These are phyloP conservation scores for Mesaphorura yosii DNA, from an alignment of 1,140 invertebrate species.

Conservation along the genomic window DNA sequence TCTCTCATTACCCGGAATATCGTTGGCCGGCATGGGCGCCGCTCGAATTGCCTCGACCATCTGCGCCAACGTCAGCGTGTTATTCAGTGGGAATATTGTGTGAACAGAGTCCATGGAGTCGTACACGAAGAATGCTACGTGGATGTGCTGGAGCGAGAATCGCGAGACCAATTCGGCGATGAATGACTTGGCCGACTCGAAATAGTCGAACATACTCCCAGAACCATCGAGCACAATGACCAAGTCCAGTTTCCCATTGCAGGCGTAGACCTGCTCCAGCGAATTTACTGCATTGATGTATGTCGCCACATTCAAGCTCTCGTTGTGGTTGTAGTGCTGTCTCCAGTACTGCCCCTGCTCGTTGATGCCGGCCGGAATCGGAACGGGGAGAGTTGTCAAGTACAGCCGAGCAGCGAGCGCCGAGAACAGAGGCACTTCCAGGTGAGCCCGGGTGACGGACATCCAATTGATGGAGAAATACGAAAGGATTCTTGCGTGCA, in stretches of 20 bases:
- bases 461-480: constrained; percentile 10
- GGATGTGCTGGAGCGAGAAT: neutral
- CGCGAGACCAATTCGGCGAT: neutral
- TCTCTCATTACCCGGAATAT: too few relatives aligned
- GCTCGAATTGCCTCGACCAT: neutral
- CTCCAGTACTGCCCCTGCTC: constrained; percentile 11
- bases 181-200: constrained; percentile 5
- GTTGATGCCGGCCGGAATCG: neutral
- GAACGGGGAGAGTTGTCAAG: neutral
- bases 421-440: constrained; percentile 12
- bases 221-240: constrained; percentile 12
- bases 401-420: constrained; percentile 12
- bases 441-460: neutral
- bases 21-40: too few relatives aligned
- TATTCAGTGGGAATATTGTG: neutral
- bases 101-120: neutral
- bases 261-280: neutral
- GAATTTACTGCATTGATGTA: neutral
- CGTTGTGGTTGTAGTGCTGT: constrained; percentile 5
- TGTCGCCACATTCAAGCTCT: neutral
- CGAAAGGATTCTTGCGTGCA: constrained; percentile 3
- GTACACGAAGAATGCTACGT: constrained; percentile 7
- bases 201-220: constrained; percentile 7
- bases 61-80: neutral
- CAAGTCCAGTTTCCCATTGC: constrained; percentile 3